Base-by-base conservation (phyloP, 1,140 invertebrate genomes). In the Sitobion miscanthi region DNA sequence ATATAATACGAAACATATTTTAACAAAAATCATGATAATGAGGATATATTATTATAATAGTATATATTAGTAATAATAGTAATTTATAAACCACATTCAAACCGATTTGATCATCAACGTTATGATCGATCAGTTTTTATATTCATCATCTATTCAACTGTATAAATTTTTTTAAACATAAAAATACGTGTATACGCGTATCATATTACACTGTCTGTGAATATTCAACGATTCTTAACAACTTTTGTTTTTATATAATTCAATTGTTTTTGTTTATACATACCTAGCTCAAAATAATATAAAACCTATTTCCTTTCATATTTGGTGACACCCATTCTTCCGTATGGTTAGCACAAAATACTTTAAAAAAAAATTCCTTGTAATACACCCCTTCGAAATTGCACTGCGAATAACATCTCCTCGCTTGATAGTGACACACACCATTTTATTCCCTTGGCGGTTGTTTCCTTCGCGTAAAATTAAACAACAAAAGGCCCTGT, bases 281-380 rank as follows among this genome's bases (percentile, higher is more conserved):
- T 83, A 9, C 35, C 35, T 83, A 83, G 35, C 38, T 83, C 38
- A 83, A 83, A 38, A 85, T 85, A 85, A 45, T 85, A 85, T 42
- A 85, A 42, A 85, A 42, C 83, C 11, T 85, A 85, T 85, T 85
- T 85, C 83, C 83, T 85, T 42, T 85, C 83, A 42, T 25, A 85
- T 42, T 45, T 85, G 7, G 83, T 85, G 83, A 85, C 38, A 85
- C 38, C 45, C 83, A 42, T 45, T 14, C 0, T 85, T 2, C 23
- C 21, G 82, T 45, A 45, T 85, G 3, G 77, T 35, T 38, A 23
- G 35, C 35, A 83, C 83, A 85, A 42, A 45, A 9, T 85, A 3
- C 83, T 85, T 85, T 85, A 38, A 85, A 38, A 85, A 82, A 38
- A 85, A 85, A 45, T 83, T 83, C 83, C 38, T 45, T 85, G 38